A percentile compares a stretch with the other conserved stretches of the same genome.
Conservation (phyloP, 1,140 invertebrate genomes). For the Lordiphosa collinella region DNA sequence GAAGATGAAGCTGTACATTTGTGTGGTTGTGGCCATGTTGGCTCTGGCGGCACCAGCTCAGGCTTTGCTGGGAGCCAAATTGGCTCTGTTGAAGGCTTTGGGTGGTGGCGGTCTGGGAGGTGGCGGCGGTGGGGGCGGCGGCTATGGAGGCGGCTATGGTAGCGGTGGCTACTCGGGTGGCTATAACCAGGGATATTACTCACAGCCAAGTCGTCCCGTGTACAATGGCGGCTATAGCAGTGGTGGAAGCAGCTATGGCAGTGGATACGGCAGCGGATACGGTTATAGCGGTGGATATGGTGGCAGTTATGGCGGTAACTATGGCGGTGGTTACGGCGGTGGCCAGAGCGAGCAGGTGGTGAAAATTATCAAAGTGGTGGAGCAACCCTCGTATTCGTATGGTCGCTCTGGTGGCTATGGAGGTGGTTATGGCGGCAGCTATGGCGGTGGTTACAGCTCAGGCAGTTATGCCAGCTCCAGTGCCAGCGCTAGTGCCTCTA, state of each 20-base stretch:
- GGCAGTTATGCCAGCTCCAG: constrained; percentile 21
- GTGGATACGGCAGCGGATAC: constrained; percentile 16
- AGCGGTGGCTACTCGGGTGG: constrained; percentile 50
- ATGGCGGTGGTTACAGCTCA: constrained; percentile 6
- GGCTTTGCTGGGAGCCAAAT: constrained; percentile 62
- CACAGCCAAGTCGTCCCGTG: constrained; percentile 56
- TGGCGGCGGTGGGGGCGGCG: constrained; percentile 19
- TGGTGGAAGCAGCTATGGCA: constrained; percentile 11
- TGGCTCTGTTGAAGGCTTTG: constrained; percentile 58
- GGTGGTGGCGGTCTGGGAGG: constrained; percentile 35
- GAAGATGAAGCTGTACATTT: constrained; percentile 56
- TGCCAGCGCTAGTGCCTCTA: constrained; percentile 32
- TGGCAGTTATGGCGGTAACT: constrained; percentile 27
- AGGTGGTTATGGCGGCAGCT: constrained; percentile 21
- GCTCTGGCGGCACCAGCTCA: constrained; percentile 49
- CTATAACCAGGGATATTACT: constrained; percentile 63
- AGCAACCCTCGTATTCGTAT: constrained; percentile 44
- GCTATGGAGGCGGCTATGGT: constrained; percentile 22
- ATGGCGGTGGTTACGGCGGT: constrained; percentile 24
- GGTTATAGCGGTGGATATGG: constrained; percentile 20
- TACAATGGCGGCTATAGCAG: constrained; percentile 39
- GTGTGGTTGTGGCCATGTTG: constrained; percentile 51
- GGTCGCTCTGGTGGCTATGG: constrained; percentile 25
- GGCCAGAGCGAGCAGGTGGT: constrained; percentile 43
- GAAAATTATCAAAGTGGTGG: constrained; percentile 62